phyloP scores from a whole-genome alignment of 2,888 invertebrate species.

The Harpalus rubripes region DNA sequence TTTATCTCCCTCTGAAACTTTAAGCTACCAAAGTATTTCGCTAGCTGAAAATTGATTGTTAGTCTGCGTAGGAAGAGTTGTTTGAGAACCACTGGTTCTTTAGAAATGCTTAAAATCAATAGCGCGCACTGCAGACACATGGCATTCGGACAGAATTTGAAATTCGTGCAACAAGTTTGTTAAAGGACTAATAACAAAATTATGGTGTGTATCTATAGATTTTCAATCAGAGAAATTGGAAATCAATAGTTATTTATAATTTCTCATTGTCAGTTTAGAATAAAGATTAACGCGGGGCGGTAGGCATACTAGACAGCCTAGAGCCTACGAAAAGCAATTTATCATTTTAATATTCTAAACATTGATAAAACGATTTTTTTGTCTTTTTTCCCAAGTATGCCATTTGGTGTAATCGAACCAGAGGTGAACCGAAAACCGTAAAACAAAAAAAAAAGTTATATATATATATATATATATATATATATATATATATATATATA shows the following conservation, averaged over 20 bases:
- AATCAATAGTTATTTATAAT: slow-evolving; percentile 11
- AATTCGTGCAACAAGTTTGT: slow-evolving; percentile 51
- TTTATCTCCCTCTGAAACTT: background rate
- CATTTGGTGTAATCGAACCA: too few relatives aligned
- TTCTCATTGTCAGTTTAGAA: background rate
- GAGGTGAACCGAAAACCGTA: too few relatives aligned
- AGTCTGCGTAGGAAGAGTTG: background rate
- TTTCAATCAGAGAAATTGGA: background rate
- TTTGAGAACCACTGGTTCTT: slow-evolving; percentile 34
- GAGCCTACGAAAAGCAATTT: too few relatives aligned
- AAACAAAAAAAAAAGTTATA: too few relatives aligned
- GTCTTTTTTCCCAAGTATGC: too few relatives aligned
- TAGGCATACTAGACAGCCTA: too few relatives aligned
- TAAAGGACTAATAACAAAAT: background rate
- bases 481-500: too few relatives aligned
- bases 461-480: too few relatives aligned
- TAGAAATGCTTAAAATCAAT: slow-evolving; percentile 54
- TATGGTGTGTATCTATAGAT: background rate
- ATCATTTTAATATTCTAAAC: too few relatives aligned
- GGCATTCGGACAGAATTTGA: background rate
- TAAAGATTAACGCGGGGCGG: too few relatives aligned
- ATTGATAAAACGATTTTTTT: too few relatives aligned
- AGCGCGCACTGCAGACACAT: slow-evolving; percentile 53
- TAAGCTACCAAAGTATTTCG: background rate
- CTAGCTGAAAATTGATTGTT: background rate